Percentiles rank a stretch among this genome's conserved stretches.
Evolutionary conservation across 2,113 vertebrate genomes (phyloP).

Genomic region (Syngnathus scovelli): DNA sequence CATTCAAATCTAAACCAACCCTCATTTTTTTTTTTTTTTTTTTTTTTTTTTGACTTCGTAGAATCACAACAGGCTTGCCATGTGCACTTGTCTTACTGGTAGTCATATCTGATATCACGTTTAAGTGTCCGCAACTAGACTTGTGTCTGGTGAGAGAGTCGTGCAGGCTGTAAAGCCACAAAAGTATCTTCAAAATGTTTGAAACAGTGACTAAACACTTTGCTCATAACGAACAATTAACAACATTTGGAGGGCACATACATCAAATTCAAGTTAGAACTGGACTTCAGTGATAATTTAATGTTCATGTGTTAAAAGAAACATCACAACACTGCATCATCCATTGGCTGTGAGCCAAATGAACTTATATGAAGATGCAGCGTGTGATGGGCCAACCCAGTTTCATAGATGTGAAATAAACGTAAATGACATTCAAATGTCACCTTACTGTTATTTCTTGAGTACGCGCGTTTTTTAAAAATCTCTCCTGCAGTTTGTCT

Average conservation of each 20-base stretch:
- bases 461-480: not conserved
- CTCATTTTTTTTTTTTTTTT: not conserved
- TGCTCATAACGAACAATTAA: conserved; percentile 24
- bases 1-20: not conserved
- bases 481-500: not conserved
- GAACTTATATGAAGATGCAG: conserved; percentile 30
- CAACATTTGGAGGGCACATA: conserved; percentile 37
- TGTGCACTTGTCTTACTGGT: conserved; percentile 6
- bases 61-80: not conserved
- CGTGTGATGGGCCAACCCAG: conserved; percentile 31
- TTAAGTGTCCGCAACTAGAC: conserved; percentile 3
- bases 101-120: conserved; percentile 12
- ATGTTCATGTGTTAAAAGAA: conserved; percentile 14
- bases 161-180: conserved; percentile 62
- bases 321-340: not conserved
- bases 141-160: conserved; percentile 44
- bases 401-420: conserved; percentile 27
- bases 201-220: conserved; percentile 74
- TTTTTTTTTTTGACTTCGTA: not conserved
- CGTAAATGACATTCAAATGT: conserved; percentile 30
- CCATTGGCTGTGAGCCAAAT: conserved; percentile 17
- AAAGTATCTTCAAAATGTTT: conserved; percentile 56
- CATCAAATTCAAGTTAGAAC: conserved; percentile 24
- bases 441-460: conserved; percentile 21
- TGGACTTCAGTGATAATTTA: not conserved